Evolutionary conservation across 2,113 vertebrate genomes (phyloP).

Genomic region (Arenaria interpres): DNA sequence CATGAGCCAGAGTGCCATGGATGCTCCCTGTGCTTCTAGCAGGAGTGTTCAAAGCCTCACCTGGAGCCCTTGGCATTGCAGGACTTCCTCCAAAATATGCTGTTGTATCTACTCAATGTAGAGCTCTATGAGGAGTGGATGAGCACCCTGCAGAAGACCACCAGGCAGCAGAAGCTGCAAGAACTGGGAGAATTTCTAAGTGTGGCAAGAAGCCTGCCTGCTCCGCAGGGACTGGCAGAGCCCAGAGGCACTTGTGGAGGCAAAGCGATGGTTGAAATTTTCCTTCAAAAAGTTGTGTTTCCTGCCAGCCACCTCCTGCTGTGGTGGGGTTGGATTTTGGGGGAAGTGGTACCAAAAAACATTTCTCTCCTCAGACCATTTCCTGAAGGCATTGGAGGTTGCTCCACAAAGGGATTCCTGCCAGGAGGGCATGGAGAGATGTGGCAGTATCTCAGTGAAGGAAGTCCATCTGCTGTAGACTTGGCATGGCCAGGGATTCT

Average conservation of each 20-base stretch:
- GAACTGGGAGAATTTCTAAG: not conserved
- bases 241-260: not conserved
- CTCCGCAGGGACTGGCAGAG: not conserved
- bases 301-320: not conserved
- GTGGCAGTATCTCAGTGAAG: not conserved
- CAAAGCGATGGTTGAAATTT: not conserved
- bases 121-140: not conserved
- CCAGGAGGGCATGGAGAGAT: not conserved
- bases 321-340: not conserved
- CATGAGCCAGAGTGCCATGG: not conserved
- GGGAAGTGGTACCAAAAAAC: not conserved
- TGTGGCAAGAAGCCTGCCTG: not conserved
- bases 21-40: not conserved
- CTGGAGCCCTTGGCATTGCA: not conserved
- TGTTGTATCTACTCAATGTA: not conserved
- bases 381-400: not conserved
- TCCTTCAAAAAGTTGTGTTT: not conserved
- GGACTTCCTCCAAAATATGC: not conserved
- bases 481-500: accelerated
- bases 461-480: not conserved
- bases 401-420: not conserved
- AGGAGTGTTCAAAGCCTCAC: not conserved
- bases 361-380: not conserved
- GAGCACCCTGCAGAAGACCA: not conserved
- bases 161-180: not conserved